Evolutionary conservation across 2,797 vertebrate species (phyloP).

Genomic region (Buceros bicornis): DNA sequence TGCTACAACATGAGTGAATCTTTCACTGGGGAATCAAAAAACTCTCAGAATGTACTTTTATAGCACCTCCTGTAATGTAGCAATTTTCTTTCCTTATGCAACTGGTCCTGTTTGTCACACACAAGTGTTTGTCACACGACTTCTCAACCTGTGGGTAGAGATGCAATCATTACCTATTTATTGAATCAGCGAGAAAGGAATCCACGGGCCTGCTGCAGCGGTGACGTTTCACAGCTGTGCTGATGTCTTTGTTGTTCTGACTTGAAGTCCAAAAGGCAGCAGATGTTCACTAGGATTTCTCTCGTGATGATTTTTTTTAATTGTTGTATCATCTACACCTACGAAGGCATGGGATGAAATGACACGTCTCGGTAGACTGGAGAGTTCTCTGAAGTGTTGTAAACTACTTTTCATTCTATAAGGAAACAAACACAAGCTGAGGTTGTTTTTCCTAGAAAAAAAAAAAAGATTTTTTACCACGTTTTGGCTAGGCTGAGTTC

Average conservation of each 20-base stretch:
- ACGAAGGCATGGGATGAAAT: neutral
- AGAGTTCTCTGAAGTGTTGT: neutral
- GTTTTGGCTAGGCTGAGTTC: neutral
- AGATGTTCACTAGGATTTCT: constrained; percentile 25
- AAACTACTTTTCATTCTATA: neutral
- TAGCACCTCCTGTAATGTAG: neutral
- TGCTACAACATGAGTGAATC: neutral
- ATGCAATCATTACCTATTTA: constrained; percentile 49
- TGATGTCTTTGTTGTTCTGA: constrained; percentile 21
- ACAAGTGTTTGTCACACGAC: constrained; percentile 11
- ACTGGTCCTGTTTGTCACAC: constrained; percentile 12
- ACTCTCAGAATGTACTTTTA: constrained; percentile 30
- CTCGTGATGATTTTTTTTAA: neutral
- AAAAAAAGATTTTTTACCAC: neutral
- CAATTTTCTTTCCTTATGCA: neutral
- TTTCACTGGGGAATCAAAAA: neutral
- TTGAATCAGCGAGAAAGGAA: constrained; percentile 62
- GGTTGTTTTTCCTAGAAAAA: neutral
- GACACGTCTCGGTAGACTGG: neutral
- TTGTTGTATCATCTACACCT: neutral
- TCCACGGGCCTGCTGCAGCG: neutral
- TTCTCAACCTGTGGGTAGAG: constrained; percentile 34
- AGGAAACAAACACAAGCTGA: neutral
- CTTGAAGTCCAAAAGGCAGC: constrained; percentile 19
- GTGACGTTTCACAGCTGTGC: constrained; percentile 57